Percentiles rank a stretch among this genome's conserved stretches.
Evolutionary conservation across 1,140 invertebrate species (phyloP).

Genomic region (Drosophila seguyi): DNA sequence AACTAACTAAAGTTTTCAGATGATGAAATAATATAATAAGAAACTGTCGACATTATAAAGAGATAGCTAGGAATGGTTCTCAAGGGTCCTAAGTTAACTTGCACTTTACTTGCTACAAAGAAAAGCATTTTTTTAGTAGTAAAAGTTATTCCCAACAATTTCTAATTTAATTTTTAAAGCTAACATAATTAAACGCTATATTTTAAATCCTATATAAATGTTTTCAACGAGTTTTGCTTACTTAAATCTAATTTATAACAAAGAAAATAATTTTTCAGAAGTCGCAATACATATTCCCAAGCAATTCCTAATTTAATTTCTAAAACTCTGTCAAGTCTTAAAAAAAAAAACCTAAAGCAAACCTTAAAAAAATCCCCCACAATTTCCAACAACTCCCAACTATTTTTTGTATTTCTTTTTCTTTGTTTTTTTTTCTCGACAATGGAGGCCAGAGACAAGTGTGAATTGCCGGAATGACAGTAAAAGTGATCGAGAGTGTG

Average conservation of each 20-base stretch:
- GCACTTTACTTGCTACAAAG: neutral
- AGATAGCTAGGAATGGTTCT: neutral
- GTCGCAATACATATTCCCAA: neutral
- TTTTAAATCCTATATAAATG: too few species aligned
- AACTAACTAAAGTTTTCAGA: slow-evolving; percentile 2
- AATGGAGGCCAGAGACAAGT: slow-evolving; percentile 32
- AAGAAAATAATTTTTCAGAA: too few species aligned
- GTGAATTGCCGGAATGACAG: slow-evolving; percentile 70
- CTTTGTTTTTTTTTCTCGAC: slow-evolving; percentile 23
- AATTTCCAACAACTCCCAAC: neutral
- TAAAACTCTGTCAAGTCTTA: neutral
- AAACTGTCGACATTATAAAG: neutral
- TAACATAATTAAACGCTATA: too few species aligned
- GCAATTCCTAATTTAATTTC: neutral
- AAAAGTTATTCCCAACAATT: too few species aligned
- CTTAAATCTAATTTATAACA: too few species aligned
- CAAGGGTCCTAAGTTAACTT: neutral
- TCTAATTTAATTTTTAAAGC: too few species aligned
- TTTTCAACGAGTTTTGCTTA: too few species aligned
- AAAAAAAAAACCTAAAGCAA: neutral
- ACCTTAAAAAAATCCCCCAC: neutral
- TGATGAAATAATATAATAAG: neutral
- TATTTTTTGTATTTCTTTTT: slow-evolving; percentile 7
- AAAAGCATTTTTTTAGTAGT: neutral
- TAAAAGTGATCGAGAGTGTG: slow-evolving; percentile 66